phyloP scores from a whole-genome alignment of 1,140 invertebrate species.

The Saxidomus purpurata region DNA sequence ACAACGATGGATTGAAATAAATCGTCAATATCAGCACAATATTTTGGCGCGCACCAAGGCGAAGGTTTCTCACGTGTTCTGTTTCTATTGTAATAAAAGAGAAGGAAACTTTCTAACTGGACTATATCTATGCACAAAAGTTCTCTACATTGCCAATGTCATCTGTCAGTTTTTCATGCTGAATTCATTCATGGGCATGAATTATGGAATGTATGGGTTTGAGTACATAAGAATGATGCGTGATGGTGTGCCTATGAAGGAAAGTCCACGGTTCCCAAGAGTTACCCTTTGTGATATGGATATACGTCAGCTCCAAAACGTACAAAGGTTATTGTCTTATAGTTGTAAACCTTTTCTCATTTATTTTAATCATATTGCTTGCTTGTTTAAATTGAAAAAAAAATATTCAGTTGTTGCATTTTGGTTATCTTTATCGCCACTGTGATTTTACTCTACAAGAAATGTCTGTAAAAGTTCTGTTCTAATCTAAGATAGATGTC shows the following conservation, averaged over 20 bases:
- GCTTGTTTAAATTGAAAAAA: not conserved
- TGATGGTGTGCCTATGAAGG: slow-evolving; percentile 84
- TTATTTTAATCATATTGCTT: no score
- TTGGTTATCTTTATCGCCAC: not conserved
- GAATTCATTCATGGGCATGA: slow-evolving; percentile 79
- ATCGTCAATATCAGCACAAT: slow-evolving; percentile 71
- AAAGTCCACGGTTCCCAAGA: slow-evolving; percentile 86
- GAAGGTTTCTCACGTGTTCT: slow-evolving; percentile 72
- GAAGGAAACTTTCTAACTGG: slow-evolving; percentile 87
- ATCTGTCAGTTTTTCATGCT: slow-evolving; percentile 83
- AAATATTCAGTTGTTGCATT: not conserved
- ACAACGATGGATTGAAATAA: slow-evolving; percentile 74
- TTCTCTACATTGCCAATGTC: slow-evolving; percentile 80
- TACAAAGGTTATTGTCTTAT: slow-evolving; percentile 70
- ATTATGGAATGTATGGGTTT: slow-evolving; percentile 84
- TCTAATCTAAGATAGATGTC: no score
- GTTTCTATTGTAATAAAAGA: slow-evolving; percentile 84
- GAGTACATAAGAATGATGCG: slow-evolving; percentile 85
- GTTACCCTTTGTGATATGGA: slow-evolving; percentile 88
- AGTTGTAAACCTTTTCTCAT: not conserved
- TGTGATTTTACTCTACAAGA: no score
- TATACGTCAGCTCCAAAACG: slow-evolving; percentile 85
- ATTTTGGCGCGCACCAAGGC: slow-evolving; percentile 67
- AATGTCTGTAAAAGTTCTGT: no score
- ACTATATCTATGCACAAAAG: slow-evolving; percentile 85